Base-by-base conservation (phyloP, 92 coral and sea anemone species). In the Umimayanthus kanabou region DNA sequence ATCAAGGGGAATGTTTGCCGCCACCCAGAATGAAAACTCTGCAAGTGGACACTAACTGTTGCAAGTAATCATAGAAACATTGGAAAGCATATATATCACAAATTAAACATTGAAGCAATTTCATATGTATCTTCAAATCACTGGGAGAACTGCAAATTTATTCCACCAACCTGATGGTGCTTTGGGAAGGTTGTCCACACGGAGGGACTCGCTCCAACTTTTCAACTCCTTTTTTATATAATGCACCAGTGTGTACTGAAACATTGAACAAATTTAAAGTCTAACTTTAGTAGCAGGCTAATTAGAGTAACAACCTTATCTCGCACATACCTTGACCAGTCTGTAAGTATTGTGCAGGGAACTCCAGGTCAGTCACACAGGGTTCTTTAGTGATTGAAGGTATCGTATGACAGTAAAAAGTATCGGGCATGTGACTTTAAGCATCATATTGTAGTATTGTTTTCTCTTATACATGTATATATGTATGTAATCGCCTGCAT, bases 11-110 rank as follows among this genome's bases (percentile, higher is more conserved):
- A 96, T 92, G 58, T 96, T 96, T 37, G 96, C 98, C 22, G 99
- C 98, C 37, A 96, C 96, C 99, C 99, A 96, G 86, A 90, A 96
- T 0, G 99, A 96, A 85, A 96, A 96, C 64, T 96, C 99, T 92
- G 87, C 29, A 85, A 72, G 29, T 9, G 25, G 58, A 42, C 30
- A 58, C 18, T n/a, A 28, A 30, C 15, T 11, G n/a, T 73, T 30
- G 77, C 39, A 30, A 16, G 77, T 13, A 28, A 30, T 73, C 58
- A 53, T 13, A 16, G 25, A 61, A 61, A 61, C 25, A 61, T 22
- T 61, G 69, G 25, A 20, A 61, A 20, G 26, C 69, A 61, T 61
- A 22, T 61, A 22, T 23, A 22, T 14, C 25, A 61, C 69, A 61
- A 23, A 61, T 61, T 53, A 53, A 53, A 13, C 58, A 20, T 33